Evolutionary conservation across 2,797 vertebrate genomes (phyloP), one percentile per base, ranked within the genome.

Genomic region (Mergus octosetaceus): DNA sequence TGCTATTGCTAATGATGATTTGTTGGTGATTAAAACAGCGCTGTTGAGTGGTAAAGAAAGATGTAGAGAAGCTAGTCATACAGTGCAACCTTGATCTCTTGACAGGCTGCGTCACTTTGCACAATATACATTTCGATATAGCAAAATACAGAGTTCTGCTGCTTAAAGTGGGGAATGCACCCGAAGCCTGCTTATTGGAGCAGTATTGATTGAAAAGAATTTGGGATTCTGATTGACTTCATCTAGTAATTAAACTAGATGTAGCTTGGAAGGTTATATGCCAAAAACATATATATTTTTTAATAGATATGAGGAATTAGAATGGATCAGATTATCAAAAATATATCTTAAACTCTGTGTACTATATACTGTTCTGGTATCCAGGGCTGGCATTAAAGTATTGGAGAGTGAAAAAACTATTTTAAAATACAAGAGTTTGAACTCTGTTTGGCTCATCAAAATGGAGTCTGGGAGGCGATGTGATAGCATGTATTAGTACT

Each of bases 1-100:
- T 92, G 57, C 2, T 9, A 32, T 83, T 75, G 41, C 38, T 85
- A 92, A 92, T 75, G 69, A 87, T 89, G 78, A 90, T 96, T 89
- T 95, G 65, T 90, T 0, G 0, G 69, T 90, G 81, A 93, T 93
- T 91, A 87, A 93, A 93, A 71, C 68, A 80, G 93, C 65, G n/a
- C 32, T 89, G 49, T 20, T 90, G 86, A 94, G 43, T 61, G 43
- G 74, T 22, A 79, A 86, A 86, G 83, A 69, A 80, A 78, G 80
- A 79, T 54, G 39, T 45, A 68, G 60, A 70, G 76, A 45, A 17
- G 51, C 70, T 89, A 90, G 64, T 70, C 56, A 49, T 53, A 60
- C 25, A 39, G 13, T 60, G 32, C 80, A 89, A 21, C 77, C 68
- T 60, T 82, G 77, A 70, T 85, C 74, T 90, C 77, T 65, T 61